Conservation (phyloP, 30 jellyfish, hydroid and myxozoan species). For the Nemopilema nomurai region DNA sequence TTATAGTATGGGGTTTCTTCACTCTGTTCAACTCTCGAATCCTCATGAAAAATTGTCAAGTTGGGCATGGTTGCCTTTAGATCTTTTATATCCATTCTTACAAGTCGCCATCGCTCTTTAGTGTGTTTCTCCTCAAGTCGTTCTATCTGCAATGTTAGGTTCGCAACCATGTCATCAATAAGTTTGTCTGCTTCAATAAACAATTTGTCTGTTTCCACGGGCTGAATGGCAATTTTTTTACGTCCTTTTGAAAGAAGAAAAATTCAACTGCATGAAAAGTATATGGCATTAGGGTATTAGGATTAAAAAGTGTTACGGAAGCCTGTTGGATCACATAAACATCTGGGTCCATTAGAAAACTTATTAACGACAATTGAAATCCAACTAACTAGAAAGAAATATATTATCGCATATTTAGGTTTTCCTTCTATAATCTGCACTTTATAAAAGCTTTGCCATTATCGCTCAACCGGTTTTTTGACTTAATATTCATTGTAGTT, state of each 20-base stretch:
- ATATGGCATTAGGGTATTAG: too few relatives aligned
- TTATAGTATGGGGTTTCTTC: not conserved
- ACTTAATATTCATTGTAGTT: too few relatives aligned
- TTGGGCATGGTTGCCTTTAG: conserved; percentile 25
- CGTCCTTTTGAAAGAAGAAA: conserved; percentile 31
- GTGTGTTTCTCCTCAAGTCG: conserved; percentile 23
- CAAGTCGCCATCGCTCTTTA: conserved; percentile 16
- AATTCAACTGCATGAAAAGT: too few relatives aligned
- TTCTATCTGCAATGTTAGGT: not conserved
- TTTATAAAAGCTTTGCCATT: too few relatives aligned
- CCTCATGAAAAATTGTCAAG: conserved; percentile 26
- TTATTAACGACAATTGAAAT: too few relatives aligned
- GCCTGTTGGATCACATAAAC: too few relatives aligned
- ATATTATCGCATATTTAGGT: too few relatives aligned
- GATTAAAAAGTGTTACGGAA: not conserved
- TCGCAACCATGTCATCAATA: not conserved
- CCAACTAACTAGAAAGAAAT: too few relatives aligned
- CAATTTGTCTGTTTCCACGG: not conserved
- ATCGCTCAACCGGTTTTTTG: too few relatives aligned
- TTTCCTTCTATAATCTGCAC: too few relatives aligned
- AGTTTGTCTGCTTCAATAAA: not conserved
- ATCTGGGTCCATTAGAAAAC: too few relatives aligned
- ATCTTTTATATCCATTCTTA: conserved; percentile 26
- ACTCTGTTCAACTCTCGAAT: not conserved
- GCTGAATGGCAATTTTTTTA: conserved; percentile 2